Conservation (phyloP, 1,140 invertebrate species). For the Caenorhabditis remanei region DNA sequence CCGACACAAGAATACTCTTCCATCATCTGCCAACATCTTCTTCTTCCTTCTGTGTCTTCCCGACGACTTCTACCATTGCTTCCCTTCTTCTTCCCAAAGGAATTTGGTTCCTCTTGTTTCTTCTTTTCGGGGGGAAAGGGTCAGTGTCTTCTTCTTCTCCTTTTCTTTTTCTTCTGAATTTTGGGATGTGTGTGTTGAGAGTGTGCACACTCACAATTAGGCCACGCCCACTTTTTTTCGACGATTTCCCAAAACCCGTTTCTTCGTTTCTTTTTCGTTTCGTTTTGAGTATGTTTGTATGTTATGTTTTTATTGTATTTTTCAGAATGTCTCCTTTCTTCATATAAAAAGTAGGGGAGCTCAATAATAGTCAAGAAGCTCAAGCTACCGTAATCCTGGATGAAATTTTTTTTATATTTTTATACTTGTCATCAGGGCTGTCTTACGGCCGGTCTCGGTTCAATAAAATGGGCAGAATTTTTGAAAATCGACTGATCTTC, state of each 20-base stretch:
- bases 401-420: too few species aligned
- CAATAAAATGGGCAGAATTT: too few species aligned
- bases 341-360: too few species aligned
- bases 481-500: too few species aligned
- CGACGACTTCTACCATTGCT: not conserved
- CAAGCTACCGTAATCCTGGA: too few species aligned
- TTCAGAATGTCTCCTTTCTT: not conserved
- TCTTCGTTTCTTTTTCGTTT: not conserved
- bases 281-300: not conserved
- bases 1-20: not conserved
- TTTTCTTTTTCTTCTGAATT: not conserved
- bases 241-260: not conserved
- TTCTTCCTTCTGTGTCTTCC: not conserved
- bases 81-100: constrained; percentile 5
- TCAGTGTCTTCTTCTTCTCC: not conserved
- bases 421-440: too few species aligned
- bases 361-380: too few species aligned
- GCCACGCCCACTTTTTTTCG: constrained; percentile 5
- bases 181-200: not conserved
- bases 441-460: too few species aligned
- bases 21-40: constrained; percentile 33
- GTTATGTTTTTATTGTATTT: not conserved
- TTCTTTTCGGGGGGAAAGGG: not conserved
- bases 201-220: not conserved
- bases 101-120: constrained; percentile 29